phyloP scores from a whole-genome alignment of 1,140 invertebrate genomes.

The Megalonaias nervosa region DNA sequence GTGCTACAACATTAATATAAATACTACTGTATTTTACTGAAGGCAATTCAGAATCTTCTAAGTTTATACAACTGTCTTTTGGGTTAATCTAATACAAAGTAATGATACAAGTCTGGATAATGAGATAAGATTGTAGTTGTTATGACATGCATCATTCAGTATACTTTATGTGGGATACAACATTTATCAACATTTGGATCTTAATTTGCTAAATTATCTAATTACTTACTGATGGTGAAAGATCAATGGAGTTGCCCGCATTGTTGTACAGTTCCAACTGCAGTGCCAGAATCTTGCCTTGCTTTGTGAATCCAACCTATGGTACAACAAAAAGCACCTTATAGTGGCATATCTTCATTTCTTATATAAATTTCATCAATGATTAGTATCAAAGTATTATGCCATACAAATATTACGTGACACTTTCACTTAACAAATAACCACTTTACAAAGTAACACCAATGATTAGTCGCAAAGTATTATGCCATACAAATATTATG shows the following conservation, averaged over 20 bases:
- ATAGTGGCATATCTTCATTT: neutral
- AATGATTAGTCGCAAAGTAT: neutral
- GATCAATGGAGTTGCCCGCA: constrained; percentile 86
- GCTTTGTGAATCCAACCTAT: constrained; percentile 80
- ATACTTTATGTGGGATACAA: no score
- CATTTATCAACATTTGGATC: no score
- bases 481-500: neutral
- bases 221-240: constrained; percentile 85
- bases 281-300: constrained; percentile 82
- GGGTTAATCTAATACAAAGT: no score
- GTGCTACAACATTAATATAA: no score
- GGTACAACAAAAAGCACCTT: constrained; percentile 13
- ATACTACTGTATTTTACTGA: no score
- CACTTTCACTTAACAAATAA: no score
- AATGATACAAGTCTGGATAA: no score
- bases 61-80: no score
- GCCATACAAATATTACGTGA: neutral
- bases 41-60: no score
- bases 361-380: neutral
- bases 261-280: constrained; percentile 86
- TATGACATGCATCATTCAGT: no score
- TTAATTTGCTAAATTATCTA: neutral
- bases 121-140: no score
- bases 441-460: no score
- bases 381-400: neutral